A percentile compares a stretch with the other conserved stretches of the same genome.
Conservation (phyloP, 2,797 vertebrate genomes). For the Sparus aurata region DNA sequence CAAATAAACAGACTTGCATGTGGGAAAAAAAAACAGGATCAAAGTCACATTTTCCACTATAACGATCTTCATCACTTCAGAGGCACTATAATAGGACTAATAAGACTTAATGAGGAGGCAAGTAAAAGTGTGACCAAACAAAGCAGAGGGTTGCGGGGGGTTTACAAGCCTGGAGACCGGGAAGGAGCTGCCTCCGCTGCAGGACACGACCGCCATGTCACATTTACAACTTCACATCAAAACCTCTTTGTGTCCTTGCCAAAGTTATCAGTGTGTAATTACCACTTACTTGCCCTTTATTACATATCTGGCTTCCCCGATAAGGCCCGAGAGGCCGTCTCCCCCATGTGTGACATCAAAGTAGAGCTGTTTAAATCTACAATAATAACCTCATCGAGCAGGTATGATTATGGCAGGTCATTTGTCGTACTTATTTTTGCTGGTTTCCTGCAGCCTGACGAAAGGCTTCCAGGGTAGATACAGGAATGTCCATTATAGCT, state of each 20-base stretch:
- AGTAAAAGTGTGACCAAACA: slow-evolving; percentile 70
- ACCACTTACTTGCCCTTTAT: slow-evolving; percentile 72
- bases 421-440: slow-evolving; percentile 73
- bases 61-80: slow-evolving; percentile 53
- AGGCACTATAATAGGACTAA: slow-evolving; percentile 46
- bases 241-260: slow-evolving; percentile 71
- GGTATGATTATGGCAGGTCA: slow-evolving; percentile 67
- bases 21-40: slow-evolving; percentile 27
- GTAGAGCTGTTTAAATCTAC: slow-evolving; percentile 67
- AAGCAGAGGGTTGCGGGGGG: slow-evolving; percentile 26
- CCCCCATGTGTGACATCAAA: slow-evolving; percentile 55
- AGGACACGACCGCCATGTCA: slow-evolving; percentile 65
- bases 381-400: slow-evolving; percentile 67
- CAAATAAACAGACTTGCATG: neutral
- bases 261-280: slow-evolving; percentile 77
- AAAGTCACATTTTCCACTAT: slow-evolving; percentile 51
- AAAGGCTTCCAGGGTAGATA: slow-evolving; percentile 64
- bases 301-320: slow-evolving; percentile 71
- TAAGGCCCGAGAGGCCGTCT: slow-evolving; percentile 63
- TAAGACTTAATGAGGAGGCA: slow-evolving; percentile 66
- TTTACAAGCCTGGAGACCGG: slow-evolving; percentile 57
- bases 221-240: slow-evolving; percentile 75
- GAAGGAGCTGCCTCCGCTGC: slow-evolving; percentile 34
- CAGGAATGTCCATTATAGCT: slow-evolving; percentile 71
- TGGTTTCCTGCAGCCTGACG: slow-evolving; percentile 57